Percentiles rank a stretch among this genome's conserved stretches.
Evolutionary conservation across 2,888 invertebrate species (phyloP).

Genomic region (Drosophila macrospina): DNA sequence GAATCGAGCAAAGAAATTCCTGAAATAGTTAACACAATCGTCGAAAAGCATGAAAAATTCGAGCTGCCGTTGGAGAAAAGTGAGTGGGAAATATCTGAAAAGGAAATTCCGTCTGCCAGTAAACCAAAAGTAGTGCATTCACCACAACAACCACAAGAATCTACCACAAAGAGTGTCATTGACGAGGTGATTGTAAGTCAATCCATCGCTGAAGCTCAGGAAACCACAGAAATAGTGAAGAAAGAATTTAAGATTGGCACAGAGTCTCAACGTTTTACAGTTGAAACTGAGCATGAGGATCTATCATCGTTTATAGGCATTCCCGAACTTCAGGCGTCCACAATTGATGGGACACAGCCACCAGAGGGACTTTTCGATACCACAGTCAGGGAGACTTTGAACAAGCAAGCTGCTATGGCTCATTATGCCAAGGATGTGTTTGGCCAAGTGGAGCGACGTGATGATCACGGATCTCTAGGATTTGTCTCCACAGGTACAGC

Average conservation of each 20-base stretch:
- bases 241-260: conserved; percentile 90
- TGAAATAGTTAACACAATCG: conserved; percentile 68
- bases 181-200: conserved; percentile 87
- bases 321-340: conserved; percentile 70
- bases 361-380: conserved; percentile 67
- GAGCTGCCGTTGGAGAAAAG: conserved; percentile 83
- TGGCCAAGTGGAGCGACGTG: conserved; percentile 58
- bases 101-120: conserved; percentile 72
- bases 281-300: conserved; percentile 58
- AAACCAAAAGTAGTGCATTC: conserved; percentile 81
- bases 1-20: conserved; percentile 81
- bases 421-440: conserved; percentile 68
- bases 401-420: conserved; percentile 72
- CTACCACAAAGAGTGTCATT: conserved; percentile 75
- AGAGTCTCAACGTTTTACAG: conserved; percentile 84
- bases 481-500: conserved; percentile 81
- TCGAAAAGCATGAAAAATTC: conserved; percentile 70
- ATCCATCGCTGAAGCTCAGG: conserved; percentile 90
- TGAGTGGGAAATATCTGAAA: conserved; percentile 84
- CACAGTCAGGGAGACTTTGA: conserved; percentile 68
- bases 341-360: conserved; percentile 59
- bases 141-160: conserved; percentile 59
- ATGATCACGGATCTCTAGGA: conserved; percentile 77
- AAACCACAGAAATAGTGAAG: conserved; percentile 90
- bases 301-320: conserved; percentile 82